Evolutionary conservation across 2,888 invertebrate species (phyloP), one percentile per base, ranked within the genome.

Genomic region (Halocaridina rubra): DNA sequence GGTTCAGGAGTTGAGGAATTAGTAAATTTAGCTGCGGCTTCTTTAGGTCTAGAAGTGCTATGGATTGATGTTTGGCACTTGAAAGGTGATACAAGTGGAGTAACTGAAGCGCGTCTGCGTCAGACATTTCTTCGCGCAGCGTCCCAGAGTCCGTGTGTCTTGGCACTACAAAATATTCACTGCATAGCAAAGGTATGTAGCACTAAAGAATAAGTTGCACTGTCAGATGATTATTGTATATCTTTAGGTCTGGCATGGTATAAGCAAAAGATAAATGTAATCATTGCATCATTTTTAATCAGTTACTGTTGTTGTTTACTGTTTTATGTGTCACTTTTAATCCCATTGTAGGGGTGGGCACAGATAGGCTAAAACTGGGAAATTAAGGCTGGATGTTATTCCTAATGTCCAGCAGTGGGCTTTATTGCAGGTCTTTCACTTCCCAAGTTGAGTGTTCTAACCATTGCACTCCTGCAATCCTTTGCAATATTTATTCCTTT

Each of bases 81-180:
- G 39, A 84, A 84, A 69, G 87, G 85, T 32, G 87, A 87, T 74
- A 80, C 87, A 3, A 87, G 87, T 46, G 85, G 82, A 27, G 77
- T 72, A 27, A 87, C 87, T n/a, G 87, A 87, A 80, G 78, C 82
- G 33, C 80, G 76, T 27, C 24, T 87, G 22, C 80, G 61, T 4
- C 85, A 86, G 32, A 29, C 33, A 5, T 69, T 80, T 71, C 29
- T 76, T 4, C 22, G 61, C 13, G 80, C 79, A 24, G 2, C 61
- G 2, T 39, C 53, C 7, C 33, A 69, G 10, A 76, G 69, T 16
- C 79, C 82, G 7, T 80, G 75, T 72, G 72, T 82, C 16, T 53
- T 86, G 19, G 75, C 79, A 7, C 80, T 86, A 10, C 53, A 46
- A 3, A 67, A 71, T 76, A 64, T 86, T 7, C 82, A 86, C 24